phyloP scores from a whole-genome alignment of 2,888 invertebrate species.

The Pollenia griseotomentosa region DNA sequence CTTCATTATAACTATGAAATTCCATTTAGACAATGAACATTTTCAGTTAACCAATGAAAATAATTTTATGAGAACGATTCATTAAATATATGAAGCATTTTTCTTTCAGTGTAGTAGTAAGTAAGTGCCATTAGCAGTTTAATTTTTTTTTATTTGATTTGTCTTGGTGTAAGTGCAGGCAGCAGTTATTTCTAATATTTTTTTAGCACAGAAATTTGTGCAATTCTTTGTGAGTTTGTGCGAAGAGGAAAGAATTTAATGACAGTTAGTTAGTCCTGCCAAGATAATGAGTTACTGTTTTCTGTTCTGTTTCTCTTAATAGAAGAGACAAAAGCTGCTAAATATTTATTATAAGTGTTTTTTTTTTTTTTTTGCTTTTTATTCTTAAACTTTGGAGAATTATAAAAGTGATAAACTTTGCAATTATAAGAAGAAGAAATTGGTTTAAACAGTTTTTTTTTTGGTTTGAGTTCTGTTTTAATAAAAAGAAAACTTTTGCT shows the following conservation, averaged over 20 bases:
- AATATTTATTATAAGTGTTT: neutral
- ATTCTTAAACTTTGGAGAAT: neutral
- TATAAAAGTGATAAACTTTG: conserved; percentile 9
- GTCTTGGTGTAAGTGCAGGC: neutral
- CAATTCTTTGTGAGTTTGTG: neutral
- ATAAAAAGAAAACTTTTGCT: conserved; percentile 5
- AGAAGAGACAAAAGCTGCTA: neutral
- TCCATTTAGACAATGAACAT: too few relatives aligned
- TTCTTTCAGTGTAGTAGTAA: too few relatives aligned
- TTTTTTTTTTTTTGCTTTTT: neutral
- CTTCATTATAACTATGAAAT: too few relatives aligned
- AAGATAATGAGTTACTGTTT: conserved; percentile 1
- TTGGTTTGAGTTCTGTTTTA: neutral
- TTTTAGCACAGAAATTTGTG: neutral
- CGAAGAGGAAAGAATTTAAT: neutral
- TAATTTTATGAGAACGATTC: too few relatives aligned
- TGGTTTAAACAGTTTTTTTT: neutral
- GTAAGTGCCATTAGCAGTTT: conserved; percentile 15
- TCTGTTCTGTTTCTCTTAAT: neutral
- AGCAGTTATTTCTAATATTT: neutral
- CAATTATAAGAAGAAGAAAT: neutral
- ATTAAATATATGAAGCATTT: too few relatives aligned
- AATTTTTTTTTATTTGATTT: neutral
- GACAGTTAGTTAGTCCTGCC: neutral
- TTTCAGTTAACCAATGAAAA: too few relatives aligned